Evolutionary conservation across 2,113 vertebrate genomes (phyloP), one percentile per base, ranked within the genome.

Genomic region (Aptenodytes forsteri): DNA sequence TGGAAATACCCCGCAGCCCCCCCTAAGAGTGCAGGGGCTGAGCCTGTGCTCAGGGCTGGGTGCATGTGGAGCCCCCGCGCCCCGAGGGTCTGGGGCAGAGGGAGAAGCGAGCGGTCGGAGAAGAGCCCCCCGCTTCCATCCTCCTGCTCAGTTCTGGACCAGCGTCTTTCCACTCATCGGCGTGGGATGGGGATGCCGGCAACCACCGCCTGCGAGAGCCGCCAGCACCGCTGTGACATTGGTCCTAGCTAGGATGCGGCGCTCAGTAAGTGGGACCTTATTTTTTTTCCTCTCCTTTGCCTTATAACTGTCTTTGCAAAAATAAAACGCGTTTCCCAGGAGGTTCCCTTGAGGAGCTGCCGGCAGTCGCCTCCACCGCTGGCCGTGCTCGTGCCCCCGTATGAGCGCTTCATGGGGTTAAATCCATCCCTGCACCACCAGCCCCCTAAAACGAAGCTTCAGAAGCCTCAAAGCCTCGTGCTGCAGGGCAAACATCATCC

Each of bases 21-120:
- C 10, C 1, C 14, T 0, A 9, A 10, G 49, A 22, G 17, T 16
- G 22, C 49, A 30, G 30, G 40, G 47, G 64, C 46, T 61, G 73
- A 83, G 44, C 12, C 38, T 16, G 69, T 6, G 25, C 58, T 36
- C 42, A 8, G 22, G 40, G 7, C n/a, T 69, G 65, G 46, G 30
- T 7, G n/a, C 13, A 1, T 1, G 13, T 1, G 13, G 18, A 80
- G 30, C 15, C 13, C 50, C 22, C 6, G 1, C 56, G 6, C 7
- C 58, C 54, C 5, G 0, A 1, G 29, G 22, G 4, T 46, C 9
- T 36, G 49, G 5, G 13, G 46, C 34, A 65, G 16, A 29, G 44
- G 55, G n/a, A 65, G 42, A 36, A 66, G 32, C 0, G 9, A 76
- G 15, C 0, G 0, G 16, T 0, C 5, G 9, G 64, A 70, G 80